Evolutionary conservation across 2,113 vertebrate genomes (phyloP), one percentile per base, ranked within the genome.

Genomic region (Pelvicachromis taeniatus): DNA sequence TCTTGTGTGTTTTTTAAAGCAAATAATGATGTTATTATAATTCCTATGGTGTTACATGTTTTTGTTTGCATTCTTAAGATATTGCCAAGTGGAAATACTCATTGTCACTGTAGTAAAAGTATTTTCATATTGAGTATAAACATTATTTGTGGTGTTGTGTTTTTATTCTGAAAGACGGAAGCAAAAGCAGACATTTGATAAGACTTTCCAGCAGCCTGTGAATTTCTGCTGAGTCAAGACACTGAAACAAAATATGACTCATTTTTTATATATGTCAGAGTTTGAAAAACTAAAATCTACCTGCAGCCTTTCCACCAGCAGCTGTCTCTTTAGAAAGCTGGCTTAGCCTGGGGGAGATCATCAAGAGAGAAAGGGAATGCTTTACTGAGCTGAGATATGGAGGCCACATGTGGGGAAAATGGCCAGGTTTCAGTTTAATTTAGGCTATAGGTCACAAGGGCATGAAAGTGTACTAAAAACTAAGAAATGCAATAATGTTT

Each of bases 91-190:
- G 91, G 89, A 94, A 95, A 95, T 93, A 91, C 91, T 94, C 91
- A 93, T 89, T 88, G 88, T 94, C 91, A 89, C 78, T 85, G 92
- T 93, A 95, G 91, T 95, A 95, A 96, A 96, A 84, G 94, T 96
- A 95, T 95, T 96, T 96, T 96, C 94, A 94, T 95, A 95, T 92
- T 93, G 93, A 94, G 91, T 92, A 93, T 54, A 92, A 89, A 90
- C 42, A 48, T 80, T 89, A 87, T 38, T 58, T 3, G 48, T 87
- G 83, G 61, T 55, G 84, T 81, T 90, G 80, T 88, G 89, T 90
- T 87, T 87, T 94, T 85, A 80, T 90, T 78, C 17, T 84, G 23
- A 29, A 33, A 65, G 14, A 55, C 6, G 2, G 2, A 19, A 4
- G 48, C 1, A 35, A 13, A 80, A 19, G 73, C 1, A 10, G 26